Percentiles rank a stretch among this genome's conserved stretches.
Conservation (phyloP, 1,140 invertebrate species). For the Drosophila athabasca region DNA sequence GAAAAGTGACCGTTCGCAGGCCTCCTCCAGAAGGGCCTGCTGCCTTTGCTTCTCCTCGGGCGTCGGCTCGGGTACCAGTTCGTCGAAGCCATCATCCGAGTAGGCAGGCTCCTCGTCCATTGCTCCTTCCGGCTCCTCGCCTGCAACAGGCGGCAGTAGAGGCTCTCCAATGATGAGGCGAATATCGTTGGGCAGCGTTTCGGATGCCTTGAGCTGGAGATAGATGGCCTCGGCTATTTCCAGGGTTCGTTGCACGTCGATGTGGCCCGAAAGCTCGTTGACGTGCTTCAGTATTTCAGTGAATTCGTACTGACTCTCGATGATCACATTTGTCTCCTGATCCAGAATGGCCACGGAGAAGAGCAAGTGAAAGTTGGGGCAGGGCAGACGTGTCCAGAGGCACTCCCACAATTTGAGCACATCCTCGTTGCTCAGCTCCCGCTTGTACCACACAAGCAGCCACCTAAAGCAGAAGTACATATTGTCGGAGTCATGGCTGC, state of each 20-base stretch:
- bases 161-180: slow-evolving; percentile 88
- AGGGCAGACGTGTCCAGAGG: slow-evolving; percentile 95
- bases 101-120: slow-evolving; percentile 47
- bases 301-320: slow-evolving; percentile 95
- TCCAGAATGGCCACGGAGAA: slow-evolving; percentile 96
- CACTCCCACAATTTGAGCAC: slow-evolving; percentile 93
- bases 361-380: slow-evolving; percentile 96
- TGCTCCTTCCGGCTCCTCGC: slow-evolving; percentile 46
- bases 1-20: slow-evolving; percentile 75
- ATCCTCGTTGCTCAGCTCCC: slow-evolving; percentile 90
- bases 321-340: slow-evolving; percentile 92
- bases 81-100: slow-evolving; percentile 77
- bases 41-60: slow-evolving; percentile 70
- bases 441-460: slow-evolving; percentile 93
- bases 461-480: slow-evolving; percentile 99
- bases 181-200: slow-evolving; percentile 88
- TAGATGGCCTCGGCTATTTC: slow-evolving; percentile 95
- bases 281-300: slow-evolving; percentile 99
- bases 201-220: slow-evolving; percentile 89
- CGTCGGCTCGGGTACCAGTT: slow-evolving; percentile 62
- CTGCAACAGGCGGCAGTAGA: slow-evolving; percentile 59
- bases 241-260: slow-evolving; percentile 91
- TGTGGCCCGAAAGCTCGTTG: slow-evolving; percentile 94
- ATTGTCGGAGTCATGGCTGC: slow-evolving; percentile 96
- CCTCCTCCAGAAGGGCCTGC: slow-evolving; percentile 72